These are phyloP conservation scores for Oryzias celebensis DNA, from an alignment of 2,113 vertebrate species.

Conservation along the genomic window DNA sequence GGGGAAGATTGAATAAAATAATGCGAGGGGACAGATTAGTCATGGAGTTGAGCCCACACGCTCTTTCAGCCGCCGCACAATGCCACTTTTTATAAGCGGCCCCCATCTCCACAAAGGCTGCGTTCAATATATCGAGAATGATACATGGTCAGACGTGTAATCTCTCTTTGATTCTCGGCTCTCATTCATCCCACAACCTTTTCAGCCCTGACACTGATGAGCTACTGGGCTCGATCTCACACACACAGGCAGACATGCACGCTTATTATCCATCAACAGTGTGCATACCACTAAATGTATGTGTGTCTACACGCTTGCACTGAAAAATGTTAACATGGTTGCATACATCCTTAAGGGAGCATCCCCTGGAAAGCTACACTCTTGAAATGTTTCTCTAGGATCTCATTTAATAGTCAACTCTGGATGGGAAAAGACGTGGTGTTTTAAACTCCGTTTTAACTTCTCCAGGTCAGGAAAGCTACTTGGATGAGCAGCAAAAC, in stretches of 20 bases:
- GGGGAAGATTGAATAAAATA: constrained; percentile 99
- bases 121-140: constrained; percentile 98
- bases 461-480: no score
- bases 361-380: no score
- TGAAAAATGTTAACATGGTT: constrained; percentile 3
- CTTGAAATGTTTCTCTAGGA: no score
- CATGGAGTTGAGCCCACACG: constrained; percentile 98
- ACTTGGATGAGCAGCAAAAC: no score
- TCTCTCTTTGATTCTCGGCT: constrained; percentile 97
- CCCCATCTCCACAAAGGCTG: constrained; percentile 97
- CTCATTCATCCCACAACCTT: constrained; percentile 98
- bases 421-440: no score
- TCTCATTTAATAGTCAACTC: no score
- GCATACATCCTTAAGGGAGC: background rate
- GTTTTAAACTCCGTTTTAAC: no score
- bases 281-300: constrained; percentile 32
- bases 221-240: constrained; percentile 83
- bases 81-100: constrained; percentile 98
- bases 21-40: constrained; percentile 99
- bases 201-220: constrained; percentile 98
- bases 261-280: constrained; percentile 28
- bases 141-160: constrained; percentile 99
- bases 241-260: constrained; percentile 17
- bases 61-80: constrained; percentile 95
- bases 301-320: constrained; percentile 31